Base-by-base conservation (phyloP, 1,140 invertebrate genomes). In the Stegodyphus mimosarum region DNA sequence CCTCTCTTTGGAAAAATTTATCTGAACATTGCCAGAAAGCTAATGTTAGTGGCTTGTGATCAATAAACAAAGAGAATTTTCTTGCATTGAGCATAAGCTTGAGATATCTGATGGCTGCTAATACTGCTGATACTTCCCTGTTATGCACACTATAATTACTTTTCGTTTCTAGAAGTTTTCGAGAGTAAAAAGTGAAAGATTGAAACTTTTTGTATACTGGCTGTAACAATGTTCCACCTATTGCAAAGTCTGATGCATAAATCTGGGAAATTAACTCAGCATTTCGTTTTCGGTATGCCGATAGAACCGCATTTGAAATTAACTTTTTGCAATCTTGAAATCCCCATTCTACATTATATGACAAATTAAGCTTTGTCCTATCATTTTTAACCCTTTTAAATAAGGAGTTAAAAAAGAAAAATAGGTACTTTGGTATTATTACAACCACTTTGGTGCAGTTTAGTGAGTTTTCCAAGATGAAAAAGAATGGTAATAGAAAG, bases 241-340 rank as follows among this genome's bases (percentile, higher is more conserved):
- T 49, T 11, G 84, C 81, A 13, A 17, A 50, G 11, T 77, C 75
- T 6, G n/a, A 73, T 15, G 83, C 87, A 70, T 88, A 87, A 7
- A 75, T 73, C 18, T 74, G 64, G 15, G 88, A 5, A 52, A 72
- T 63, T 7, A 87, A 52, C 15, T 66, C 11, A 9, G 81, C 86
- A 66, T 75, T 64, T 13, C 18, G 81, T 2, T 72, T 51, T n/a
- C 75, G 88, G 11, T 86, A 77, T 13, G 11, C 73, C 9, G 88
- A 50, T 11, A 76, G 11, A 33, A 76, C 63, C 7, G 80, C 48
- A 10, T 70, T 69, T 6, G 88, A 87, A 13, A 91, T 71, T 10
- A 66, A 86, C n/a, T 87, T 18, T 87, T 92, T 92, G 84, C 89
- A 90, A 6, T 88, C 51, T 7, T 88, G 79, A 86, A 92, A 92